Percentiles rank a stretch among this genome's conserved stretches.
These are phyloP conservation scores for Noctua janthina DNA, from an alignment of 2,888 invertebrate genomes.

Conservation along the genomic window DNA sequence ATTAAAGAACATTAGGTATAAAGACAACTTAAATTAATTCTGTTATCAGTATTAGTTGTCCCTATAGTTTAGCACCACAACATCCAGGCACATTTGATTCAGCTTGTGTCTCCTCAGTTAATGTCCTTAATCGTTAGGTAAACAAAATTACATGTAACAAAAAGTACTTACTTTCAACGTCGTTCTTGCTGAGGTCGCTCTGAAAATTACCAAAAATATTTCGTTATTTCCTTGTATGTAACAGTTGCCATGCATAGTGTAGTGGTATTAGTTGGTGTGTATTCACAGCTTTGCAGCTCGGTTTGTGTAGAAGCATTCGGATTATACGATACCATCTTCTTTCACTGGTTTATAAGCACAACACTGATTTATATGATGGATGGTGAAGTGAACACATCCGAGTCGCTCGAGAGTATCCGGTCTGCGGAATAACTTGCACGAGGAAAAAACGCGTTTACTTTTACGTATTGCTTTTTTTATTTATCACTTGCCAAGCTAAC, in stretches of 20 bases:
- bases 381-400: constrained; percentile 68
- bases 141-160: constrained; percentile 36
- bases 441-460: constrained; percentile 72
- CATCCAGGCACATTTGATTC: constrained; percentile 1
- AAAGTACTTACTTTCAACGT: constrained; percentile 96
- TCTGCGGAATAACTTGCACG: constrained; percentile 83
- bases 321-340: constrained; percentile 80
- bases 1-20: constrained; percentile 11
- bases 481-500: constrained; percentile 81
- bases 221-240: constrained; percentile 83
- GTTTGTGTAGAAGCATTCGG: constrained; percentile 71
- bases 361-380: constrained; percentile 78
- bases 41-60: constrained; percentile 35
- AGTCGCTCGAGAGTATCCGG: constrained; percentile 83
- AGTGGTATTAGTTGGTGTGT: constrained; percentile 75
- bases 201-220: constrained; percentile 91
- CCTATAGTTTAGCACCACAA: constrained; percentile 20
- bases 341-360: constrained; percentile 81
- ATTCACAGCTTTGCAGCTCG: constrained; percentile 77
- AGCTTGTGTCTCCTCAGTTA: constrained; percentile 11
- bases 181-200: constrained; percentile 96
- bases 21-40: constrained; percentile 22
- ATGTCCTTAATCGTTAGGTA: constrained; percentile 29
- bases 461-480: constrained; percentile 63
- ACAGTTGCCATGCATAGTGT: constrained; percentile 79